Evolutionary conservation across 2,113 vertebrate genomes (phyloP).

Genomic region (Lepisosteus osseus): DNA sequence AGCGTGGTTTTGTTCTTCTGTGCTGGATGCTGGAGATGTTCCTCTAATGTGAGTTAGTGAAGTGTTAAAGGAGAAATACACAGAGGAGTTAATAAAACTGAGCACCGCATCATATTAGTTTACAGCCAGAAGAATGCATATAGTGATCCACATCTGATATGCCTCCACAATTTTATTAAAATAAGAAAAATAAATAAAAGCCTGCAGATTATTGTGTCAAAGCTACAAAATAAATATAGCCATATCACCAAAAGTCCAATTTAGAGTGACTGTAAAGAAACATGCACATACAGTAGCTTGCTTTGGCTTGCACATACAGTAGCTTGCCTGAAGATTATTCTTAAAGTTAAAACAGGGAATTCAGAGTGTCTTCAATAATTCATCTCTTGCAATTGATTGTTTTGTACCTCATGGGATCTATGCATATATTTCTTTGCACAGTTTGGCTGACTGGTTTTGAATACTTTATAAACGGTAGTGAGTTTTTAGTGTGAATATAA

Average conservation of each 20-base stretch:
- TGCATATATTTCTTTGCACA: slow-evolving; percentile 31
- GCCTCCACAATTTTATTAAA: slow-evolving; percentile 1
- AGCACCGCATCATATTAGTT: too few relatives aligned
- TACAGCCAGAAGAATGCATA: not conserved
- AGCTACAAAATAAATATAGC: not conserved
- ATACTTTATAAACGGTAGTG: slow-evolving; percentile 44
- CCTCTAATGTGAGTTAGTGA: too few relatives aligned
- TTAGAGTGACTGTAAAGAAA: too few relatives aligned
- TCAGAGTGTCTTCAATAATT: slow-evolving; percentile 41
- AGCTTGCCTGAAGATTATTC: too few relatives aligned
- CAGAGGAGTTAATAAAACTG: too few relatives aligned
- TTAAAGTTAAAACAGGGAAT: too few relatives aligned
- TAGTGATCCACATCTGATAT: not conserved
- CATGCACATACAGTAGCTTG: too few relatives aligned
- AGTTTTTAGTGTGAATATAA: slow-evolving; percentile 21
- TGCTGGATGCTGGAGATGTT: too few relatives aligned
- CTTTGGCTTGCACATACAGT: too few relatives aligned
- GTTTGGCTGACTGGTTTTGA: slow-evolving; percentile 26
- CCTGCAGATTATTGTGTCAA: not conserved
- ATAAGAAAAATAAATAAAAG: slow-evolving; percentile 2
- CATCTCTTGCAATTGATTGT: slow-evolving; percentile 45
- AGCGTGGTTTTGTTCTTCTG: too few relatives aligned
- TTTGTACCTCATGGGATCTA: slow-evolving; percentile 39
- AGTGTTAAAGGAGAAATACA: too few relatives aligned
- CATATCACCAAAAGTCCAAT: not conserved